Conservation (phyloP, 2,113 vertebrate genomes). For the Erythrocebus patas region DNA sequence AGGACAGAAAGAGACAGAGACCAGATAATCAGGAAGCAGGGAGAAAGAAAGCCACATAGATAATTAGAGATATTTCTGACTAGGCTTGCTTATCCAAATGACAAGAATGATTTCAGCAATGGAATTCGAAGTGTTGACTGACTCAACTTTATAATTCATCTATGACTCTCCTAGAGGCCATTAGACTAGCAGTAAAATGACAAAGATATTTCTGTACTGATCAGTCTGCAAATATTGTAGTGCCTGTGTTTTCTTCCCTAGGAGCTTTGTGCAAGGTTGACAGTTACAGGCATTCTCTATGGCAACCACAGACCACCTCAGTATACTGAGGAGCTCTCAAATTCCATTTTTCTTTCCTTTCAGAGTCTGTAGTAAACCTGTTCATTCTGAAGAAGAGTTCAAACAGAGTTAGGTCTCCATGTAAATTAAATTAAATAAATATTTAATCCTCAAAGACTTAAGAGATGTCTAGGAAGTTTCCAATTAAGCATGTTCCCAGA, state of each 20-base stretch:
- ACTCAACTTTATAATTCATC: background rate
- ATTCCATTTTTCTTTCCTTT: slow-evolving; percentile 28
- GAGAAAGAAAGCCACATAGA: background rate
- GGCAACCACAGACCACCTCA: background rate
- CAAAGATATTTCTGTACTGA: background rate
- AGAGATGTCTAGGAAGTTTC: background rate
- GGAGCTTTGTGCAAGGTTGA: background rate
- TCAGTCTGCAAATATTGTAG: background rate
- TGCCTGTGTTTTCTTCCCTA: background rate
- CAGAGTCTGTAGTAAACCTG: background rate
- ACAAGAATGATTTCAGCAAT: background rate
- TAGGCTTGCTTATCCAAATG: background rate
- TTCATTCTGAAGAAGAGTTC: background rate
- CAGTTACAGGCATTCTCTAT: background rate
- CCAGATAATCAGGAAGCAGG: background rate
- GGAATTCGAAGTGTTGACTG: background rate
- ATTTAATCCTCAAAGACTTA: background rate
- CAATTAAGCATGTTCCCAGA: background rate
- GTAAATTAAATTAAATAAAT: background rate
- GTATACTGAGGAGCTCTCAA: background rate
- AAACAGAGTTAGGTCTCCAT: background rate
- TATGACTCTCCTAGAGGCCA: background rate
- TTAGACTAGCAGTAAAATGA: background rate
- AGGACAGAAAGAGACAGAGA: background rate
- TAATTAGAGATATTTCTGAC: background rate